A percentile compares a stretch with the other conserved stretches of the same genome.
These are phyloP conservation scores for Megaceryle torquata DNA, from an alignment of 2,113 vertebrate species.

Conservation along the genomic window DNA sequence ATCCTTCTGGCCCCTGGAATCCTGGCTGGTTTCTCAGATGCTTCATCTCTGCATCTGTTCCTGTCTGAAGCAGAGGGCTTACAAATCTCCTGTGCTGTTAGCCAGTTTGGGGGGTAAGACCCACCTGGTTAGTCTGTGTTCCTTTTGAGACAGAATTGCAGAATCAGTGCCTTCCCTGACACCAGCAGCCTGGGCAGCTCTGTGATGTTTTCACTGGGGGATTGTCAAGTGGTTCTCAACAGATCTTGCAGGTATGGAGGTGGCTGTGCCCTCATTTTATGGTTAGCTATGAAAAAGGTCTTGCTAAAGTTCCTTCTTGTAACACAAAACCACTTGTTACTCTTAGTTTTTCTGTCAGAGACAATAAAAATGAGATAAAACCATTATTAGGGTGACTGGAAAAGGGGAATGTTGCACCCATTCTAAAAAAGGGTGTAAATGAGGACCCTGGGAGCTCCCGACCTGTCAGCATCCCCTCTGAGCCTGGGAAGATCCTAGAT, in stretches of 20 bases:
- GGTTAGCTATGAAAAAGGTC: no score
- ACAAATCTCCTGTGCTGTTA: rapidly evolving
- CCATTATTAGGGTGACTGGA: neutral
- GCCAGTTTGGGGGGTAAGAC: neutral
- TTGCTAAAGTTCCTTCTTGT: neutral
- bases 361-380: neutral
- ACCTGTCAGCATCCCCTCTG: no score
- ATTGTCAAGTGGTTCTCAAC: rapidly evolving
- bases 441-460: no score
- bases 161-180: neutral
- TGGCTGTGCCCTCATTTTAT: neutral
- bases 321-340: no score
- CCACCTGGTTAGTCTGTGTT: neutral
- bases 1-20: no score
- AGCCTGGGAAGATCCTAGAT: no score
- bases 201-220: no score
- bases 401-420: neutral
- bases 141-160: neutral
- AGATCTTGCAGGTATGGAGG: neutral
- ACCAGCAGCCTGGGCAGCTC: neutral
- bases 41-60: rapidly evolving
- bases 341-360: neutral
- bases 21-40: rapidly evolving
- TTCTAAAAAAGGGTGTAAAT: no score
- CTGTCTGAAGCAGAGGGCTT: no score